Conservation (phyloP, 2,797 vertebrate genomes). For the Periophthalmus magnuspinnatus region DNA sequence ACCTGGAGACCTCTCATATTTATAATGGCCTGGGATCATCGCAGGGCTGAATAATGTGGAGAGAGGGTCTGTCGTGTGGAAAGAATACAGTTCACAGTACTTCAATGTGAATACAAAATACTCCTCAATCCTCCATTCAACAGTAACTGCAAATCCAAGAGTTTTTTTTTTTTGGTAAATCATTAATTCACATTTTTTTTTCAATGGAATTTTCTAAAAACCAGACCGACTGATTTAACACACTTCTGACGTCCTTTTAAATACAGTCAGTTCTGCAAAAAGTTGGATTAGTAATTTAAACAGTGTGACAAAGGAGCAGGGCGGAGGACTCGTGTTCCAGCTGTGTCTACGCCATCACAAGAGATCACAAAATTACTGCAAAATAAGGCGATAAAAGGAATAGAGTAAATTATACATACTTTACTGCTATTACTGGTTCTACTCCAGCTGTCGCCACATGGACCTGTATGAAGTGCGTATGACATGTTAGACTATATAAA, state of each 20-base stretch:
- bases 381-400: no score
- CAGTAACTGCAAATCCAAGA: not conserved
- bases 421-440: no score
- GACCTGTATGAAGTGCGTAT: no score
- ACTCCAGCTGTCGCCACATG: no score
- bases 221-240: not conserved
- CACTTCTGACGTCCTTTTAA: not conserved
- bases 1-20: constrained; percentile 29
- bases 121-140: not conserved
- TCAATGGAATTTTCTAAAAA: not conserved
- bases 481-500: no score
- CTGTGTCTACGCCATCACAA: not conserved
- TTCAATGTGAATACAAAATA: constrained; percentile 11
- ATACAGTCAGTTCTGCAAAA: not conserved
- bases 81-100: constrained; percentile 34
- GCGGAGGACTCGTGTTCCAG: not conserved
- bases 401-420: no score
- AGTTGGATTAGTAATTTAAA: not conserved
- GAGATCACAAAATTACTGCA: not conserved
- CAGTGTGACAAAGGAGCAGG: not conserved
- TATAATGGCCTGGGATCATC: constrained; percentile 42
- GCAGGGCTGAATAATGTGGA: constrained; percentile 50
- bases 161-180: not conserved
- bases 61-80: constrained; percentile 48
- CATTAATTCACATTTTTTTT: no score